Conservation (phyloP, 30 jellyfish, hydroid and myxozoan species). For the Hydra vulgaris region DNA sequence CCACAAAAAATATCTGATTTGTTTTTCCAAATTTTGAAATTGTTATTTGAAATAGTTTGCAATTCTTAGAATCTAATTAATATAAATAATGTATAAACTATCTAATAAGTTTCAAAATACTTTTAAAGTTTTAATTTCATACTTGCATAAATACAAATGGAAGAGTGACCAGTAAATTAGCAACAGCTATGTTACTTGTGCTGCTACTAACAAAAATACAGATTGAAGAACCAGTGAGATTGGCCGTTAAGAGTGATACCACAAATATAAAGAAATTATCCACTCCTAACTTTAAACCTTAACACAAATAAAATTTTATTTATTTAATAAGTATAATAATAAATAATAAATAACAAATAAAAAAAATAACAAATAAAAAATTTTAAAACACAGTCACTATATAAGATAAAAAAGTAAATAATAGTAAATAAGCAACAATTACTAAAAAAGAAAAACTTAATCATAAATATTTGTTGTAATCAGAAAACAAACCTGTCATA, state of each 20-base stretch:
- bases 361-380: no score
- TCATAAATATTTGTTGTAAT: background rate
- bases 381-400: no score
- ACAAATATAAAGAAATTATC: conserved; percentile 49
- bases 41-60: no score
- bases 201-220: conserved; percentile 65
- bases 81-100: no score
- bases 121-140: background rate
- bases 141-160: conserved; percentile 81
- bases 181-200: conserved; percentile 49
- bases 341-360: no score
- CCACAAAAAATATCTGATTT: no score
- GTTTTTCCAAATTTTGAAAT: no score
- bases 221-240: conserved; percentile 49
- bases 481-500: conserved; percentile 55
- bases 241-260: conserved; percentile 29
- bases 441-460: no score
- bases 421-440: background rate
- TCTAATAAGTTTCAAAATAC: no score
- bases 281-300: conserved; percentile 48
- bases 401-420: no score
- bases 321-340: background rate
- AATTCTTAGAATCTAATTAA: no score
- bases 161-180: conserved; percentile 42
- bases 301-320: background rate